A percentile compares a stretch with the other conserved stretches of the same genome.
Evolutionary conservation across 2,797 vertebrate species (phyloP).

Genomic region (Mergus octosetaceus): DNA sequence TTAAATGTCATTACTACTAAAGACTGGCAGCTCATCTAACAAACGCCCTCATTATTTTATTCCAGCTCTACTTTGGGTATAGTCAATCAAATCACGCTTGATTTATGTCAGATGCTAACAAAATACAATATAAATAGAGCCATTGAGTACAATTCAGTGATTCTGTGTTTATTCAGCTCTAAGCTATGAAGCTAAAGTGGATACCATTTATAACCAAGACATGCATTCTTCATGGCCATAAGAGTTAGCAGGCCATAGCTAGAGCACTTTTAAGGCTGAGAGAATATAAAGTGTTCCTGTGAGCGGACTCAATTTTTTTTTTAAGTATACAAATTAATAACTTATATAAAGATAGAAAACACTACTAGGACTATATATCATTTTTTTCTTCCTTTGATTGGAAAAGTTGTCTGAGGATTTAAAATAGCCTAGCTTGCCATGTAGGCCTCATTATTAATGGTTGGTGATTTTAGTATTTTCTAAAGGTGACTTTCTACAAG

Average conservation of each 20-base stretch:
- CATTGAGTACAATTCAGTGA: conserved; percentile 74
- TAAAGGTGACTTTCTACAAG: conserved; percentile 58
- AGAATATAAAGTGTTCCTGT: conserved; percentile 47
- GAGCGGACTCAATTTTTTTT: conserved; percentile 42
- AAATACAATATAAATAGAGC: conserved; percentile 75
- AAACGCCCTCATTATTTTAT: conserved; percentile 67
- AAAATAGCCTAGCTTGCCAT: conserved; percentile 47
- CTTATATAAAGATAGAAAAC: conserved; percentile 60
- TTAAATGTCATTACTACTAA: conserved; percentile 69
- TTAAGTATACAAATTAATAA: conserved; percentile 66
- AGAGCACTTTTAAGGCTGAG: conserved; percentile 59
- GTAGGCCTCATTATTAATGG: conserved; percentile 51
- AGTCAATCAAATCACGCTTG: conserved; percentile 68
- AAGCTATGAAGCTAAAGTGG: conserved; percentile 70
- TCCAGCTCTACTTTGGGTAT: conserved; percentile 58
- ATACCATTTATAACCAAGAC: conserved; percentile 74
- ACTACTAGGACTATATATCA: neutral
- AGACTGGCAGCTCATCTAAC: conserved; percentile 68
- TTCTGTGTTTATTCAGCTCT: conserved; percentile 70
- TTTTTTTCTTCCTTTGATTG: conserved; percentile 16
- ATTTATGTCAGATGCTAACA: conserved; percentile 74
- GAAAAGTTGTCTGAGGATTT: conserved; percentile 38
- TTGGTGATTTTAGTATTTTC: conserved; percentile 65
- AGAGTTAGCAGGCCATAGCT: conserved; percentile 71
- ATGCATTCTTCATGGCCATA: conserved; percentile 72